Conservation (phyloP, 2,888 invertebrate species). For the Elegia similella region DNA sequence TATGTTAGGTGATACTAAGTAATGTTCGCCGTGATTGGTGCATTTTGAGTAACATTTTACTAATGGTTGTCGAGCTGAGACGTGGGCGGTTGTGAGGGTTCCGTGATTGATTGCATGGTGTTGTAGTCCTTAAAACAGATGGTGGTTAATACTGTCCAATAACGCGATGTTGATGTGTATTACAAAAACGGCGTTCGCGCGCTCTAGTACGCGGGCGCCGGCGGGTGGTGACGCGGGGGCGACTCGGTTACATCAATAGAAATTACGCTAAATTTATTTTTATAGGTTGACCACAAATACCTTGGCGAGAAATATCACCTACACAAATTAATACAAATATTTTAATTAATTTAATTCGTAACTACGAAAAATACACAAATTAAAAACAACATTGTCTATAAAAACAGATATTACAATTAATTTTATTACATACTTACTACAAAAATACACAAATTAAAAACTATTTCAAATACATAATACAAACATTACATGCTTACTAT, state of each 20-base stretch:
- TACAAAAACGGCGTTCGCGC: slow-evolving; percentile 42
- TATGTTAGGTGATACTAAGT: slow-evolving; percentile 76
- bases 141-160: slow-evolving; percentile 58
- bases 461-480: too few relatives aligned
- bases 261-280: neutral
- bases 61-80: slow-evolving; percentile 42
- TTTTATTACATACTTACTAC: too few relatives aligned
- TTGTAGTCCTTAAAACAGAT: slow-evolving; percentile 67
- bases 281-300: too few relatives aligned
- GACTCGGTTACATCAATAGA: neutral
- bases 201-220: neutral
- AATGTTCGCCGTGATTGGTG: slow-evolving; percentile 52
- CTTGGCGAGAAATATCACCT: too few relatives aligned
- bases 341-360: too few relatives aligned
- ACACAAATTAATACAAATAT: too few relatives aligned
- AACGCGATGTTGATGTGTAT: slow-evolving; percentile 50
- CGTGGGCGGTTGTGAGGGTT: slow-evolving; percentile 49
- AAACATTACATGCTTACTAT: too few relatives aligned
- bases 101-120: slow-evolving; percentile 69
- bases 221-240: neutral
- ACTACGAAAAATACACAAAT: too few relatives aligned
- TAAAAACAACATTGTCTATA: too few relatives aligned
- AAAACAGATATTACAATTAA: too few relatives aligned
- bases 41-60: slow-evolving; percentile 58
- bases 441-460: too few relatives aligned